These are phyloP conservation scores for Drosophila repleta DNA, from an alignment of 1,140 invertebrate genomes.

Conservation along the genomic window DNA sequence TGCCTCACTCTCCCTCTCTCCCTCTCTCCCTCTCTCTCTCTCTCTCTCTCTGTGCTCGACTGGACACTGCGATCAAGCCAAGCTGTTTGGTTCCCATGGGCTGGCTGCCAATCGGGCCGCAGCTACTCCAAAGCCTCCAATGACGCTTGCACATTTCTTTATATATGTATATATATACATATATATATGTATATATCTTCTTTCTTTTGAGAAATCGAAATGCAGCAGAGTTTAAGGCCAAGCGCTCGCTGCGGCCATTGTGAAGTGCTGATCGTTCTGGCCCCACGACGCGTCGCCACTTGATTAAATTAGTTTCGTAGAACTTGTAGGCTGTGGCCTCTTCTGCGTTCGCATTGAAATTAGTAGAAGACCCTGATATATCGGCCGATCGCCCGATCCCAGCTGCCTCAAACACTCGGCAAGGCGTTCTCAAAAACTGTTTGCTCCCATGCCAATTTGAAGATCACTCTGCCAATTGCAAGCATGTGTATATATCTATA, in stretches of 20 bases:
- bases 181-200: background rate
- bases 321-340: constrained; percentile 60
- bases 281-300: constrained; percentile 61
- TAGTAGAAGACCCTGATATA: constrained; percentile 16
- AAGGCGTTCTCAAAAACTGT: constrained; percentile 21
- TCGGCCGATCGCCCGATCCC: too few species aligned
- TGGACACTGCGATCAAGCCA: constrained; percentile 8
- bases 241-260: constrained; percentile 47
- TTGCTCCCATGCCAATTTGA: constrained; percentile 50
- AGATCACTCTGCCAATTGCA: constrained; percentile 48
- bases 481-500: background rate
- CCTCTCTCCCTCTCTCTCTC: too few species aligned
- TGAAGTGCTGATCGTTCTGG: constrained; percentile 26
- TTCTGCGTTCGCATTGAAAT: constrained; percentile 23
- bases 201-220: constrained; percentile 9
- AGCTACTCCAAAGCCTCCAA: constrained; percentile 51
- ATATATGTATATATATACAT: too few species aligned
- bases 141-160: constrained; percentile 56
- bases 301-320: constrained; percentile 80
- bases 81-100: constrained; percentile 32
- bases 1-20: background rate
- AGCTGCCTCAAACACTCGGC: background rate
- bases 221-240: background rate
- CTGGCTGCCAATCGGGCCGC: constrained; percentile 53
- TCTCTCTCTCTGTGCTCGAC: too few species aligned